A percentile compares a stretch with the other conserved stretches of the same genome.
Evolutionary conservation across 1,140 invertebrate genomes (phyloP).

Genomic region (Procambarus clarkii): DNA sequence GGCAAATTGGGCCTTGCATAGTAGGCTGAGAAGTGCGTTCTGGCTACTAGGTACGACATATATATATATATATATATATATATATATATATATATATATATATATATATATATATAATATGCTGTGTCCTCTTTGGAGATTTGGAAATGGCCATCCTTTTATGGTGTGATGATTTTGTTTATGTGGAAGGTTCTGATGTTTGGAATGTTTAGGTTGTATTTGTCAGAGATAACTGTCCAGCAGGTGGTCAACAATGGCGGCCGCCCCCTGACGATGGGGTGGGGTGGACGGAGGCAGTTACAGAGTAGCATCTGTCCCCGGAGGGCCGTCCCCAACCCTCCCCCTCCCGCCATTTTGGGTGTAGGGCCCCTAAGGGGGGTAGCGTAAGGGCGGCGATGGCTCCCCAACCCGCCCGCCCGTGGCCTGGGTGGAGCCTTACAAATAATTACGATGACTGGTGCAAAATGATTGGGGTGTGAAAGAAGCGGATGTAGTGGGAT

Average conservation of each 20-base stretch:
- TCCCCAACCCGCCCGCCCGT: slow-evolving; percentile 20
- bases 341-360: slow-evolving; percentile 20
- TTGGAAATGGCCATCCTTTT: background rate
- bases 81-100: too few species aligned
- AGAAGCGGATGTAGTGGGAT: slow-evolving; percentile 38
- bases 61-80: too few species aligned
- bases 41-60: too few species aligned
- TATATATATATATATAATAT: too few species aligned
- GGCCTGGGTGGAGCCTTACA: slow-evolving; percentile 54
- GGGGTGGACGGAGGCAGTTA: too few species aligned
- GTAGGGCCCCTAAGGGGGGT: background rate
- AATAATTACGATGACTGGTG: slow-evolving; percentile 52
- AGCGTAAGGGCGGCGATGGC: background rate
- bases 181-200: background rate
- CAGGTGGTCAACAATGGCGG: background rate
- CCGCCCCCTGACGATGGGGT: too few species aligned
- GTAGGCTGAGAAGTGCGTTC: too few species aligned
- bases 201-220: background rate
- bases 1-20: too few species aligned
- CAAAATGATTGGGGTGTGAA: slow-evolving; percentile 54
- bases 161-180: too few species aligned
- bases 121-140: too few species aligned
- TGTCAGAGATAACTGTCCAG: too few species aligned
- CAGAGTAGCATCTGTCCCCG: background rate
- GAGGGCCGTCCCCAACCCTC: background rate